Evolutionary conservation across 2,797 vertebrate genomes (phyloP), one percentile per base, ranked within the genome.

Genomic region (Pampus argenteus): DNA sequence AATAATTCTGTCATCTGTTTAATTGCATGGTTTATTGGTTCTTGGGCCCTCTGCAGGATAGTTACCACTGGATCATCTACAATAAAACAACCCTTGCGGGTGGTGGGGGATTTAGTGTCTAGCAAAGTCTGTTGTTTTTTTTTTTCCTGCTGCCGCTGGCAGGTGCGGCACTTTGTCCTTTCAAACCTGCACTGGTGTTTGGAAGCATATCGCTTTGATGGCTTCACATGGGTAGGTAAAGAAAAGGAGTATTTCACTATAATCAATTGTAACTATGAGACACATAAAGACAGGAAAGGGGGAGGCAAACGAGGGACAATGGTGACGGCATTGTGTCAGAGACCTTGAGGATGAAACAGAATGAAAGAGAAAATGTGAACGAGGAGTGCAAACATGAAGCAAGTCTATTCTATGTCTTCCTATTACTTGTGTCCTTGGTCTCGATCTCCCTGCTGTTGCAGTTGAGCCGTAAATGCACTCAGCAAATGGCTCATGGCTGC

Each of bases 341-440:
- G 71, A 78, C 81, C 74, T 82, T 78, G 52, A 69, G 51, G n/a
- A n/a, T n/a, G n/a, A n/a, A 57, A 34, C n/a, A 26, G 15, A 65
- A 65, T 55, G 56, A 66, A 76, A 66, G 58, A 72, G 15, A 49
- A 59, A 49, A 51, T 58, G 6, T 66, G 55, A 56, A 71, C 13
- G 22, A 9, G 47, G 54, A 52, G 38, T 50, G 22, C 23, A 74
- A 80, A 82, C 50, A 83, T 73, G 62, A 76, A 72, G 36, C 13
- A 36, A 48, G 51, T 22, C 31, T 17, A 58, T 66, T 64, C 14
- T 20, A 61, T 42, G n/a, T 65, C 57, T 31, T 40, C 14, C 34
- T 18, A 40, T 74, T 60, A 44, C 66, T 25, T 51, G 47, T 50
- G 29, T 66, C 50, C 62, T 74, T 60, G 68, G 66, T 83, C 76